Evolutionary conservation across 1,140 invertebrate species (phyloP).

Genomic region (Drosophila jambulina): DNA sequence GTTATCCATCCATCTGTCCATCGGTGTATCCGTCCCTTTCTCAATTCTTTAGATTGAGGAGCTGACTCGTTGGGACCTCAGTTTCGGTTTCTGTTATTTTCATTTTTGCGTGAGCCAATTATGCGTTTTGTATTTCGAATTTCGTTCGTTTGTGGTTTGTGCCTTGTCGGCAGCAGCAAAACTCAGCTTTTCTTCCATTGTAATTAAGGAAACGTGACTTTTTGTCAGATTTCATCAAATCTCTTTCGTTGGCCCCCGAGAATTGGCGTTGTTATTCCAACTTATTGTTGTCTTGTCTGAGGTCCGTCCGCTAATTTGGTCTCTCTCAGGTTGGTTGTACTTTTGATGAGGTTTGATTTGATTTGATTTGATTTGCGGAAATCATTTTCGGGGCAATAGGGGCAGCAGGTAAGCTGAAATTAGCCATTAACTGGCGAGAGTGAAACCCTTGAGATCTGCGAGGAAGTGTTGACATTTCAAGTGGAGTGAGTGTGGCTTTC

Average conservation of each 20-base stretch:
- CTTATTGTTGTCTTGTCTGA: constrained; percentile 43
- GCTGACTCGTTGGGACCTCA: constrained; percentile 32
- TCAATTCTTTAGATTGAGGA: constrained; percentile 66
- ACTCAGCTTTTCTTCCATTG: constrained; percentile 74
- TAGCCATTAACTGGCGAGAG: constrained; percentile 20
- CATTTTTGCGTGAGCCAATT: constrained; percentile 83
- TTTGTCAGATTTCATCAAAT: constrained; percentile 78
- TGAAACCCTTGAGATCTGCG: not conserved
- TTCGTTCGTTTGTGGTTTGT: constrained; percentile 69
- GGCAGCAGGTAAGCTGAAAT: constrained; percentile 6
- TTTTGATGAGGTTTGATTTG: constrained; percentile 55
- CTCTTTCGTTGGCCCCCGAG: constrained; percentile 51
- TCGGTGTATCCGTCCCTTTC: constrained; percentile 63
- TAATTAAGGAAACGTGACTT: constrained; percentile 84
- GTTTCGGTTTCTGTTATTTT: constrained; percentile 45
- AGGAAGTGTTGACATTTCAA: constrained; percentile 3
- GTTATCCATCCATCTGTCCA: constrained; percentile 38
- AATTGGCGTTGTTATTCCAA: constrained; percentile 75
- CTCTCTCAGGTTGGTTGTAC: constrained; percentile 62
- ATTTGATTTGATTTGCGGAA: constrained; percentile 77
- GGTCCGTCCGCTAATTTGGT: constrained; percentile 62
- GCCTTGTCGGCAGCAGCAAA: constrained; percentile 29
- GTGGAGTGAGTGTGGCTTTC: not conserved
- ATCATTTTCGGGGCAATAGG: constrained; percentile 35
- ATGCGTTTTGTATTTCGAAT: constrained; percentile 78